Evolutionary conservation across 2,888 invertebrate species (phyloP).

Genomic region (Trilocha varians): DNA sequence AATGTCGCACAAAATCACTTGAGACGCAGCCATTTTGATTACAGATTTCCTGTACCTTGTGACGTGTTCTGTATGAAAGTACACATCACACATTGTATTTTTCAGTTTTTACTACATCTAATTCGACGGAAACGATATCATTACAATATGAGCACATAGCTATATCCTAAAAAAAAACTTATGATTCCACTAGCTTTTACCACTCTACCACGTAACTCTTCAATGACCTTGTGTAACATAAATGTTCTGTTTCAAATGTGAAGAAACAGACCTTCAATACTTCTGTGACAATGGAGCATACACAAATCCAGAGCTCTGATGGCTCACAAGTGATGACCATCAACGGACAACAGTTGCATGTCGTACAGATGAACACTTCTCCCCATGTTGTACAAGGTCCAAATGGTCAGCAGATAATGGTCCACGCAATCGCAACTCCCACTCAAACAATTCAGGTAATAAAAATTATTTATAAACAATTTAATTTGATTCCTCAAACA

Average conservation of each 20-base stretch:
- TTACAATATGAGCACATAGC: too few species aligned
- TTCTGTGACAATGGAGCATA: conserved; percentile 68
- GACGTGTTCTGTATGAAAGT: conserved; percentile 43
- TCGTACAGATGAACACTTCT: conserved; percentile 64
- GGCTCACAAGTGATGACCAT: conserved; percentile 77
- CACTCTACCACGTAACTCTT: too few species aligned
- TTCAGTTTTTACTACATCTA: too few species aligned
- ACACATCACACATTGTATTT: too few species aligned
- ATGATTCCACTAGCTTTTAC: too few species aligned
- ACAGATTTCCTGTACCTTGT: conserved; percentile 39
- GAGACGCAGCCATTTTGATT: conserved; percentile 68
- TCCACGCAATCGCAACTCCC: conserved; percentile 77
- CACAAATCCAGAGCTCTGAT: conserved; percentile 71
- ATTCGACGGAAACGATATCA: too few species aligned
- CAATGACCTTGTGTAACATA: too few species aligned
- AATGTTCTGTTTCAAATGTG: not conserved
- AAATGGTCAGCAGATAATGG: conserved; percentile 81
- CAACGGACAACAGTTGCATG: conserved; percentile 76
- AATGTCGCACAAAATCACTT: conserved; percentile 39
- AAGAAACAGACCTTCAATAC: too few species aligned
- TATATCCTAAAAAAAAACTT: too few species aligned
- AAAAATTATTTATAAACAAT: not conserved
- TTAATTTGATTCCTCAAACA: too few species aligned
- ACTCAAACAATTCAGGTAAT: conserved; percentile 74
- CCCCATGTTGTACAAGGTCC: conserved; percentile 78